These are phyloP conservation scores for Drosophila mayri DNA, from an alignment of 1,140 invertebrate genomes.

Conservation along the genomic window DNA sequence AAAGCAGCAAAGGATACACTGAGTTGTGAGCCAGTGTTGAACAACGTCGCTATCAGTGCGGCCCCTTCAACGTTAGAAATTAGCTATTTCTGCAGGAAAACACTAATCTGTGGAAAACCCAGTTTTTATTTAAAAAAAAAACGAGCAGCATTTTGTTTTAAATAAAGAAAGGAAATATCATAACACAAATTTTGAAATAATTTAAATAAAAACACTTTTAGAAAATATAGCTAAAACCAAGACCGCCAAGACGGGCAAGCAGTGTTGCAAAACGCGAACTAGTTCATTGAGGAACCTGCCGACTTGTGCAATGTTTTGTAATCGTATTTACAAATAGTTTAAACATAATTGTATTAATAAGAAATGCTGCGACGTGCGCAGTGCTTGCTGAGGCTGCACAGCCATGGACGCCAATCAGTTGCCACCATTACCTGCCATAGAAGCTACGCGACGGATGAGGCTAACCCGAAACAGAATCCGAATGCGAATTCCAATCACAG, in stretches of 20 bases:
- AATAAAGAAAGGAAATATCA: too few relatives aligned
- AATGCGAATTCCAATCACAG: conserved; percentile 28
- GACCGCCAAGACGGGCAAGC: too few relatives aligned
- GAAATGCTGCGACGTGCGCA: conserved; percentile 69
- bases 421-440: conserved; percentile 19
- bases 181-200: too few relatives aligned
- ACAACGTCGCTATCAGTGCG: not conserved
- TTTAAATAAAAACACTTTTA: not conserved
- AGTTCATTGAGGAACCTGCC: not conserved
- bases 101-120: not conserved
- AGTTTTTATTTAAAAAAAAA: too few relatives aligned
- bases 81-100: not conserved
- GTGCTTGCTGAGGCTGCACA: conserved; percentile 56
- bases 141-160: too few relatives aligned
- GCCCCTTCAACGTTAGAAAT: not conserved
- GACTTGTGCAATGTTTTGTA: conserved; percentile 51
- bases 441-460: conserved; percentile 32
- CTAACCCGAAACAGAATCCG: conserved; percentile 17
- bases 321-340: conserved; percentile 45
- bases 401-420: conserved; percentile 24
- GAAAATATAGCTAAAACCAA: not conserved
- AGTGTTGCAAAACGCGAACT: conserved; percentile 23
- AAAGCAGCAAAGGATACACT: conserved; percentile 46
- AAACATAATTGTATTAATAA: conserved; percentile 55
- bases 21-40: conserved; percentile 14